phyloP scores from a whole-genome alignment of 2,888 invertebrate species.

The Busseola fusca region DNA sequence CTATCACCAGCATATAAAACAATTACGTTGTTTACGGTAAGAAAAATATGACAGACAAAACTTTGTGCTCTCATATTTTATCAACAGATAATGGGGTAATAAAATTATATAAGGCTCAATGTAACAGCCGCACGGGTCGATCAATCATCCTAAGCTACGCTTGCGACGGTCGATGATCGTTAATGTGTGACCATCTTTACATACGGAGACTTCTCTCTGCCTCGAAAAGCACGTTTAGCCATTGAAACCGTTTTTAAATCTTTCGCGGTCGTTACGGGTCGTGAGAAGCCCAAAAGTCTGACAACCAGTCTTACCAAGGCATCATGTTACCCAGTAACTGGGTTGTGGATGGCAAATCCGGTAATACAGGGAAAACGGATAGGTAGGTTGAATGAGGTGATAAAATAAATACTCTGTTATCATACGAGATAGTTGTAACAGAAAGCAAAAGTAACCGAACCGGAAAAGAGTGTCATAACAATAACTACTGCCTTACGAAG shows the following conservation, averaged over 20 bases:
- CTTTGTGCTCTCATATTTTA: neutral
- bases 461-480: constrained; percentile 23
- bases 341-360: neutral
- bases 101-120: neutral
- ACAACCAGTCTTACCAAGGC: neutral
- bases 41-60: neutral
- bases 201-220: neutral
- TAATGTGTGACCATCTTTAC: neutral
- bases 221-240: neutral
- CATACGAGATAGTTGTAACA: constrained; percentile 3
- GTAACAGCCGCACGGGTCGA: neutral
- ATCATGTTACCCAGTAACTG: neutral
- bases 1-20: neutral
- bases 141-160: neutral
- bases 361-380: neutral
- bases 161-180: neutral
- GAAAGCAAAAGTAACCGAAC: constrained; percentile 26
- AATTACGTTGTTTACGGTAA: neutral
- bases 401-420: neutral
- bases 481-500: constrained; percentile 52
- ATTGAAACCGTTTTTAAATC: neutral
- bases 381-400: neutral
- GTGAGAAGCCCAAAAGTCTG: neutral
- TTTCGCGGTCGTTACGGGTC: neutral
- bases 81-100: neutral